These are phyloP conservation scores for Sciurus niger DNA, from an alignment of 2,113 vertebrate genomes.

Conservation along the genomic window DNA sequence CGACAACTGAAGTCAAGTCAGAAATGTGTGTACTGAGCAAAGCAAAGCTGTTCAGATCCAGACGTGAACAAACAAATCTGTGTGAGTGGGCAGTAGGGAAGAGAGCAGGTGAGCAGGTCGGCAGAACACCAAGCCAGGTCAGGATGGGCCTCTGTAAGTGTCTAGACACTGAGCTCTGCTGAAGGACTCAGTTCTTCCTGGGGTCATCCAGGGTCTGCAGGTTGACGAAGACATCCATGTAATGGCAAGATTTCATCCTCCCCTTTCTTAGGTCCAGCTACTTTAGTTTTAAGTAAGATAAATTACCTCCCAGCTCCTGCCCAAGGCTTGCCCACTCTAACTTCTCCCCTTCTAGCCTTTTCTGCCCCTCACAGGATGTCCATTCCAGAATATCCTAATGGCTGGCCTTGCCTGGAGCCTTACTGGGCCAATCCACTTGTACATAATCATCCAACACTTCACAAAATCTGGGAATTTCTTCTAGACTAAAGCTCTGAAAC, in stretches of 20 bases:
- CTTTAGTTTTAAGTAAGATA: neutral
- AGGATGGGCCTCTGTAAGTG: neutral
- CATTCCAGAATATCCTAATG: neutral
- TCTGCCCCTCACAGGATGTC: neutral
- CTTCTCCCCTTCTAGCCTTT: neutral
- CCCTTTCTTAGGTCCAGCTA: neutral
- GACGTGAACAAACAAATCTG: neutral
- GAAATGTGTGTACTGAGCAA: neutral
- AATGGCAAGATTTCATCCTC: neutral
- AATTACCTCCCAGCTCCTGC: neutral
- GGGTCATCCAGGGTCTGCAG: neutral
- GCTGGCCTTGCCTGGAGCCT: neutral
- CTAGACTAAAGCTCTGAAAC: slow-evolving; percentile 13
- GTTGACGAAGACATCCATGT: neutral
- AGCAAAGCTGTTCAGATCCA: neutral
- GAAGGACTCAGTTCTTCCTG: neutral
- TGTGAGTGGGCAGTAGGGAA: neutral
- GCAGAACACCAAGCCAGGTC: neutral
- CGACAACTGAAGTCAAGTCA: neutral
- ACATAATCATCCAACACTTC: neutral
- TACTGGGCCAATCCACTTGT: neutral
- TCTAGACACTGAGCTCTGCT: neutral
- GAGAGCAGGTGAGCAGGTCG: neutral
- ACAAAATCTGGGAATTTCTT: neutral
- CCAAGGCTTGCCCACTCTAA: neutral